These are phyloP conservation scores for Drosophila orena DNA, from an alignment of 1,140 invertebrate species.

Conservation along the genomic window DNA sequence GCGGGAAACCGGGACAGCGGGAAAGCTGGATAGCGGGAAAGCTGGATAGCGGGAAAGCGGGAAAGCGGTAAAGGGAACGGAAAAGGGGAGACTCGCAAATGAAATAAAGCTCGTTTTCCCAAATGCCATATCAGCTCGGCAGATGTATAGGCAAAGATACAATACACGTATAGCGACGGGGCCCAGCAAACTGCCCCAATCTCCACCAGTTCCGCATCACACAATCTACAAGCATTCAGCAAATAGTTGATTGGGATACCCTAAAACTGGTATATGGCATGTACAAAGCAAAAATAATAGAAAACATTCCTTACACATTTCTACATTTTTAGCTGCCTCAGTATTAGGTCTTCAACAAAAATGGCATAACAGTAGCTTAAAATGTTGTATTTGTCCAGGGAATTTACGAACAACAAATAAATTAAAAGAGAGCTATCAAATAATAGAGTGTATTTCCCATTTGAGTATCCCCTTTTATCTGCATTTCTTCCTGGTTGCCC, in stretches of 20 bases:
- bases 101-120: conserved; percentile 76
- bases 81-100: conserved; percentile 34
- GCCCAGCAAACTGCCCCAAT: conserved; percentile 11
- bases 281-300: too few species aligned
- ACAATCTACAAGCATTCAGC: conserved; percentile 29
- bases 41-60: not conserved
- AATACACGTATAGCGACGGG: conserved; percentile 52
- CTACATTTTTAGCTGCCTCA: too few species aligned
- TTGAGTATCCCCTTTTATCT: not conserved
- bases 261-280: not conserved
- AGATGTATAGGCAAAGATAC: conserved; percentile 74
- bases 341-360: too few species aligned
- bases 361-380: too few species aligned
- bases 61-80: not conserved
- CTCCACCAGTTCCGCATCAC: conserved; percentile 15
- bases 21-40: not conserved
- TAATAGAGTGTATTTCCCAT: not conserved
- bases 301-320: too few species aligned
- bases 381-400: too few species aligned
- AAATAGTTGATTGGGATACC: conserved; percentile 14
- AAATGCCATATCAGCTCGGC: conserved; percentile 79
- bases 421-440: not conserved
- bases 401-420: too few species aligned
- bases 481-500: not conserved
- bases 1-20: not conserved